Evolutionary conservation across 2,888 invertebrate genomes (phyloP), one percentile per base, ranked within the genome.

Genomic region (Rhingia campestris): DNA sequence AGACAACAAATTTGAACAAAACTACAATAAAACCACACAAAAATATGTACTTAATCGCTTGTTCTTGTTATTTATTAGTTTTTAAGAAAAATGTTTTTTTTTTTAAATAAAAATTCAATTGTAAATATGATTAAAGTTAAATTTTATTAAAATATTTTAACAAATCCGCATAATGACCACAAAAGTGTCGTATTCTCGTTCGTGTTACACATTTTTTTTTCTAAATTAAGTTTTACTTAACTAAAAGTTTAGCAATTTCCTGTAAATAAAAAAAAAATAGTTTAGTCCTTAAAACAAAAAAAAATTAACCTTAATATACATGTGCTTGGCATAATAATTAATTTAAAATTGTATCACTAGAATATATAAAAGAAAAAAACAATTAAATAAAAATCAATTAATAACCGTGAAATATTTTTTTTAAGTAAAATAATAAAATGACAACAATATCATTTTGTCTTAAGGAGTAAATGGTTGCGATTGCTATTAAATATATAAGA

Each of bases 51-150:
- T 82, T 82, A 82, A 82, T 64, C 37, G 49, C 49, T 77, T 70
- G 79, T 74, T 74, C 22, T 74, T 80, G 74, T 84, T 84, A 80
- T 80, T 84, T 80, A 84, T 51, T 84, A 80, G 54, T 49, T 4
- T 35, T 30, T 74, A 80, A 74, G 53, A 22, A 49, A 56, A 59
- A n/a, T n/a, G n/a, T n/a, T 22, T 1, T 70, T 6, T 37, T 30
- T 43, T 66, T 66, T 39, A 59, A 72, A 76, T 41, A n/a, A 63
- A 14, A 39, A 35, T 53, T 37, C 14, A 49, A 61, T 33, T 84
- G 80, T 84, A 80, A 70, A 84, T 84, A 84, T 56, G 43, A 56
- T 9, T 72, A 64, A 53, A 64, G 43, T 58, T 64, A 37, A 64
- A 47, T 61, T 72, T 32, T 61, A 43, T 35, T 33, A 53, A 4